Evolutionary conservation across 64 coral and sea anemone genomes (phyloP), one percentile per base, ranked within the genome.

Genomic region (Astreopora myriophthalma): DNA sequence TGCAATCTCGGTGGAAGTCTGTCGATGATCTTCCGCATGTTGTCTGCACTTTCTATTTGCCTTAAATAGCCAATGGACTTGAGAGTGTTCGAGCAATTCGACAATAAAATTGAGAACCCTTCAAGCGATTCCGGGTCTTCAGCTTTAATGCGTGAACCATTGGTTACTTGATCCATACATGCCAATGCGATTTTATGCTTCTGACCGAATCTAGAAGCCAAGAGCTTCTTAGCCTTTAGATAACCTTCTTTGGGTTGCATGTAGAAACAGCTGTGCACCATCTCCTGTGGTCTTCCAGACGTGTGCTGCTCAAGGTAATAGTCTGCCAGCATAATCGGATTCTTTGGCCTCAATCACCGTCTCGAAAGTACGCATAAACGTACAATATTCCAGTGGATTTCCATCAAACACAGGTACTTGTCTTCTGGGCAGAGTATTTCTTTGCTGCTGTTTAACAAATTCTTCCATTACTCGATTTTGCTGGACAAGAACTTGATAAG

Each of bases 11-110:
- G 79, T 0, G 85, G 85, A 1, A 94, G 52, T 2, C 84, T 38
- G 19, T 94, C 48, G 2, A 94, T 7, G 9, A 88, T 88, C 38
- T 75, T 87, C 34, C 75, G 36, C 39, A 93, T 66, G 74, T 69
- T 80, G 14, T 93, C 92, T n/a, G 92, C 75, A 39, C 79, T 79
- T 30, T 88, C 91, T 4, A 93, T 46, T 27, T 93, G 80, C 13
- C 69, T 87, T 0, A 87, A 11, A 34, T 88, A 94, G 0, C 92
- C 85, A 20, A 89, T 84, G 8, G 57, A 76, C 48, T 80, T 65
- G 6, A 94, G 52, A 24, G 92, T 86, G 51, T 88, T 88, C 13
- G 5, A 38, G 27, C 85, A 93, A 25, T 81, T 0, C n/a, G n/a
- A n/a, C n/a, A n/a, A n/a, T n/a, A n/a, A n/a, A n/a, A n/a, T n/a